These are phyloP conservation scores for Macquaria ambigua DNA, from an alignment of 2,113 vertebrate species.

Conservation along the genomic window DNA sequence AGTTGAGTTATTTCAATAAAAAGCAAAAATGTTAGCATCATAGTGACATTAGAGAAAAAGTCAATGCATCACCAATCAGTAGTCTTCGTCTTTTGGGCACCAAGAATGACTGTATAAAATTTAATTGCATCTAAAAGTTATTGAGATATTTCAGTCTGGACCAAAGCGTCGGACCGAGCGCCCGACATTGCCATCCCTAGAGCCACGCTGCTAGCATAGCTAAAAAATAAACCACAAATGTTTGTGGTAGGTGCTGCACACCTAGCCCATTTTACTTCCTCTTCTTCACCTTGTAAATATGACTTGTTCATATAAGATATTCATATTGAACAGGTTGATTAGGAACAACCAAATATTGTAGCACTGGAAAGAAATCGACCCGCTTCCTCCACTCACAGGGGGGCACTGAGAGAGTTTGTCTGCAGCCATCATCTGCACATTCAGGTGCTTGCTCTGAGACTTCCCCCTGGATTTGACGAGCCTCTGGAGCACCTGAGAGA, in stretches of 20 bases:
- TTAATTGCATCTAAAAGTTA: not conserved
- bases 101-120: not conserved
- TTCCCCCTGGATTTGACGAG: conserved; percentile 96
- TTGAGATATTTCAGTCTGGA: not conserved
- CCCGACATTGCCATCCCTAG: not conserved
- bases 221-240: not conserved
- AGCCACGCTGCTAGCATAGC: not conserved
- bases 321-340: not conserved
- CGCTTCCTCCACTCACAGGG: conserved; percentile 86
- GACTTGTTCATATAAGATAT: not conserved
- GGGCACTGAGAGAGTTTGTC: conserved; percentile 97
- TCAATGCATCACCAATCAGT: too few species aligned
- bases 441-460: conserved; percentile 97
- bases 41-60: too few species aligned
- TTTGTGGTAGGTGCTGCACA: not conserved
- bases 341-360: not conserved
- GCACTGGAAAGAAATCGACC: not conserved
- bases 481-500: conserved; percentile 91
- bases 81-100: not conserved
- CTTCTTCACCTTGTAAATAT: not conserved
- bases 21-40: too few species aligned
- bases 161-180: not conserved
- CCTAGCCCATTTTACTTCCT: not conserved
- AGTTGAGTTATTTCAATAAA: too few species aligned
- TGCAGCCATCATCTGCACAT: conserved; percentile 96